These are phyloP conservation scores for Lasioglossum zephyrum DNA, from an alignment of 2,888 invertebrate genomes.

Conservation along the genomic window DNA sequence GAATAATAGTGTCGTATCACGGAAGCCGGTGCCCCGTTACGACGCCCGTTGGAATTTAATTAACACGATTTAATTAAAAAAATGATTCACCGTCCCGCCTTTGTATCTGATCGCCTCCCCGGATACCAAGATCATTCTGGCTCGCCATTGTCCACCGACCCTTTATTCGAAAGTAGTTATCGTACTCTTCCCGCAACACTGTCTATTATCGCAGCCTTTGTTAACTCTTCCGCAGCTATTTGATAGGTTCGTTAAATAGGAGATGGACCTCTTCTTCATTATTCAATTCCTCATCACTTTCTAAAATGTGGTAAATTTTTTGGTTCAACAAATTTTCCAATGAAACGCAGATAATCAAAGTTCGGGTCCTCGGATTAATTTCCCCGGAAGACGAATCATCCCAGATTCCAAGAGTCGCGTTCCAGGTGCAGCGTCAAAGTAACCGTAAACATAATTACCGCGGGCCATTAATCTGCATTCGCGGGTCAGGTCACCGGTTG, in stretches of 20 bases:
- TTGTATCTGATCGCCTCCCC: slow-evolving; percentile 35
- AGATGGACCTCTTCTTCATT: too few species aligned
- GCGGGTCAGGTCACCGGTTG: slow-evolving; percentile 44
- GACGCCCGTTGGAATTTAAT: slow-evolving; percentile 36
- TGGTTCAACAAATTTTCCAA: background rate
- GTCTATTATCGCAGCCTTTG: background rate
- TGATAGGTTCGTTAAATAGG: background rate
- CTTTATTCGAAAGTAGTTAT: background rate
- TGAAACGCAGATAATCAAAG: background rate
- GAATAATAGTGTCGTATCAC: slow-evolving; percentile 61
- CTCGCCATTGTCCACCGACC: background rate
- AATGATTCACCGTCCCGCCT: slow-evolving; percentile 29
- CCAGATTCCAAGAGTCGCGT: background rate
- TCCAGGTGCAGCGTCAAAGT: slow-evolving; percentile 13
- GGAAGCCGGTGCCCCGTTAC: slow-evolving; percentile 25
- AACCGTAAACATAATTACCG: slow-evolving; percentile 39
- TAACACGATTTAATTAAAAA: slow-evolving; percentile 46
- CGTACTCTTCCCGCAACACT: background rate
- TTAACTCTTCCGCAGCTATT: background rate
- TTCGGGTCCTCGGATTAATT: background rate
- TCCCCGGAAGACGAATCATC: background rate
- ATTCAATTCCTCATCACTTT: too few species aligned
- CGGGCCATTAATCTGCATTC: slow-evolving; percentile 56
- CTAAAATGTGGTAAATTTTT: too few species aligned
- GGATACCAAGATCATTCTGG: background rate